A percentile compares a stretch with the other conserved stretches of the same genome.
Evolutionary conservation across 2,888 invertebrate genomes (phyloP).

Genomic region (Lissocephala sabroskyi): DNA sequence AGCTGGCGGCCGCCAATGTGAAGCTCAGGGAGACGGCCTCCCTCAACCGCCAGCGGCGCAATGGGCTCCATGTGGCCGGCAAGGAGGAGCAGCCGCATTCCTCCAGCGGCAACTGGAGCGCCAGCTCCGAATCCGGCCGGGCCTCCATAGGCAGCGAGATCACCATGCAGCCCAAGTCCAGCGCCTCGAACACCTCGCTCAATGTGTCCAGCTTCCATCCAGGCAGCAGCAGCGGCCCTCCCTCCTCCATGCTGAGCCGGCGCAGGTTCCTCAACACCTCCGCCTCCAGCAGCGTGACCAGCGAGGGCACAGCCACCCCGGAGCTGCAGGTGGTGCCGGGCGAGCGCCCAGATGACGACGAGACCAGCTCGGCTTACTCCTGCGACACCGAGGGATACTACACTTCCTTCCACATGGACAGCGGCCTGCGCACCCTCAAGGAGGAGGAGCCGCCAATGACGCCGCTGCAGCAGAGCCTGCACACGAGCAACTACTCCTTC

Average conservation of each 20-base stretch:
- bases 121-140: constrained; percentile 90
- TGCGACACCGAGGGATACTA: constrained; percentile 98
- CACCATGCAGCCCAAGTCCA: constrained; percentile 80
- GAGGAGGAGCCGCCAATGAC: constrained; percentile 82
- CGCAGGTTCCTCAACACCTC: constrained; percentile 81
- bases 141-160: constrained; percentile 90
- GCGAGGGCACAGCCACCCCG: constrained; percentile 88
- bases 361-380: constrained; percentile 93
- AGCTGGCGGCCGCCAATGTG: constrained; percentile 73
- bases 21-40: constrained; percentile 84
- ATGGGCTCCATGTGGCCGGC: constrained; percentile 73
- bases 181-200: constrained; percentile 81
- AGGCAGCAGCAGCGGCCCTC: constrained; percentile 75
- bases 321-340: constrained; percentile 82
- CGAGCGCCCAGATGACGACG: constrained; percentile 78
- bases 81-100: constrained; percentile 88
- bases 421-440: constrained; percentile 88
- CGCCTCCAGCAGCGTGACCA: constrained; percentile 87
- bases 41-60: constrained; percentile 80
- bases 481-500: constrained; percentile 78
- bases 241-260: constrained; percentile 80
- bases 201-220: constrained; percentile 75
- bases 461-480: constrained; percentile 80
- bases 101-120: constrained; percentile 95
- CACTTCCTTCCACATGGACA: constrained; percentile 97